Evolutionary conservation across 2,888 invertebrate genomes (phyloP).

Genomic region (Rhagium mordax): DNA sequence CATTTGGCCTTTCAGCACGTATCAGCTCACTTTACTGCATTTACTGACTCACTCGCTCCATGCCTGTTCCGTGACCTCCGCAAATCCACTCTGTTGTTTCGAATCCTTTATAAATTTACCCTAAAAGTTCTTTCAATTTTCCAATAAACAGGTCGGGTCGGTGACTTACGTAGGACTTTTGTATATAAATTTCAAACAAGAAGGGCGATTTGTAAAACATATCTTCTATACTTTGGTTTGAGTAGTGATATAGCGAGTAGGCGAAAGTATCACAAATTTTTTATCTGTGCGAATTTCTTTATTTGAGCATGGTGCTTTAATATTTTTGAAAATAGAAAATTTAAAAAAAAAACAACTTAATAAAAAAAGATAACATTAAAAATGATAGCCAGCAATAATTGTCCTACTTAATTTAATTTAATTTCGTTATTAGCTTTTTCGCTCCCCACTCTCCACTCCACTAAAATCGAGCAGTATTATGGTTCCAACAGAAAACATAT

Average conservation of each 20-base stretch:
- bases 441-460: neutral
- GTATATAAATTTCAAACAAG: neutral
- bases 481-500: slow-evolving; percentile 51
- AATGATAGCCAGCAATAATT: too few species aligned
- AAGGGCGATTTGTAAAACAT: neutral
- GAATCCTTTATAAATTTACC: slow-evolving; percentile 58
- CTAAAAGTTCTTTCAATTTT: slow-evolving; percentile 61
- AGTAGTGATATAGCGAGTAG: too few species aligned
- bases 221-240: too few species aligned
- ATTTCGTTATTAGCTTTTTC: neutral
- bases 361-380: too few species aligned
- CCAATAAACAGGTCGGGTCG: slow-evolving; percentile 49
- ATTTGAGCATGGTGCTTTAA: too few species aligned
- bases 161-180: neutral
- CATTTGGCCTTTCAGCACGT: slow-evolving; percentile 63
- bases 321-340: too few species aligned
- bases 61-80: slow-evolving; percentile 52
- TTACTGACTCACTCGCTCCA: slow-evolving; percentile 56
- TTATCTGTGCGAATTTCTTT: too few species aligned
- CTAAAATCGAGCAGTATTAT: slow-evolving; percentile 31
- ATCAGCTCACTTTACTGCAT: slow-evolving; percentile 63
- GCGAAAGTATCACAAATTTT: too few species aligned
- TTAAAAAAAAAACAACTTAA: too few species aligned
- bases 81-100: slow-evolving; percentile 54
- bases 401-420: slow-evolving; percentile 2